Percentiles rank a stretch among this genome's conserved stretches.
Conservation (phyloP, 2,888 invertebrate species). For the Atrina japonica region DNA sequence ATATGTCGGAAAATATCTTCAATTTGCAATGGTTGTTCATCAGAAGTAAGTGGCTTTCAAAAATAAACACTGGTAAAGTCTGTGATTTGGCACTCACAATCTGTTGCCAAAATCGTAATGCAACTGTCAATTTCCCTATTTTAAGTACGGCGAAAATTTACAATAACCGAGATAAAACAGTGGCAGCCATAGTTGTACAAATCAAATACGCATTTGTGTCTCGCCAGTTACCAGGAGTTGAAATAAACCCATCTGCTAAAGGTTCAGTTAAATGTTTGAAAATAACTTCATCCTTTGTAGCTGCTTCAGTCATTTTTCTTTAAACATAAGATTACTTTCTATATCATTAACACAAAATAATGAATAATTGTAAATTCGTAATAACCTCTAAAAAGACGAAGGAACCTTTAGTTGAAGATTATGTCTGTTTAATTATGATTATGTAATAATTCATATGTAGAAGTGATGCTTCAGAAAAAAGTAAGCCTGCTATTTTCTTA, state of each 20-base stretch:
- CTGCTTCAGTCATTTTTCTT: constrained; percentile 41
- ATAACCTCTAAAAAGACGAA: too few relatives aligned
- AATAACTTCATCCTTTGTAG: constrained; percentile 33
- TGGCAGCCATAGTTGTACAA: constrained; percentile 6
- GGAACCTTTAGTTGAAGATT: too few relatives aligned
- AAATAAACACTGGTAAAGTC: constrained; percentile 21
- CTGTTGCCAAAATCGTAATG: constrained; percentile 14
- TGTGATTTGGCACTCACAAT: constrained; percentile 7
- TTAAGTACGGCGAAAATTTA: too few relatives aligned
- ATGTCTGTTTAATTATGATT: too few relatives aligned
- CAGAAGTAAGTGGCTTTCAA: not conserved
- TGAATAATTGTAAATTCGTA: too few relatives aligned
- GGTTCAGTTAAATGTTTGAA: constrained; percentile 40
- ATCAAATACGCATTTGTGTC: constrained; percentile 9
- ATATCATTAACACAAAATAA: too few relatives aligned
- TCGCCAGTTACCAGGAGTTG: constrained; percentile 11
- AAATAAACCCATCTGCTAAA: constrained; percentile 7
- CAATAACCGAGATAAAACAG: not conserved
- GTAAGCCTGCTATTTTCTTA: too few relatives aligned
- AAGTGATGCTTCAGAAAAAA: too few relatives aligned
- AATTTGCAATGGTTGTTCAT: not conserved
- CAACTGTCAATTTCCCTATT: constrained; percentile 2
- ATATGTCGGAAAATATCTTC: constrained; percentile 20
- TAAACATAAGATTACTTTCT: too few relatives aligned
- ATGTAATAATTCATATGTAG: too few relatives aligned